Evolutionary conservation across 2,888 invertebrate species (phyloP).

Genomic region (Electrophaes corylata): DNA sequence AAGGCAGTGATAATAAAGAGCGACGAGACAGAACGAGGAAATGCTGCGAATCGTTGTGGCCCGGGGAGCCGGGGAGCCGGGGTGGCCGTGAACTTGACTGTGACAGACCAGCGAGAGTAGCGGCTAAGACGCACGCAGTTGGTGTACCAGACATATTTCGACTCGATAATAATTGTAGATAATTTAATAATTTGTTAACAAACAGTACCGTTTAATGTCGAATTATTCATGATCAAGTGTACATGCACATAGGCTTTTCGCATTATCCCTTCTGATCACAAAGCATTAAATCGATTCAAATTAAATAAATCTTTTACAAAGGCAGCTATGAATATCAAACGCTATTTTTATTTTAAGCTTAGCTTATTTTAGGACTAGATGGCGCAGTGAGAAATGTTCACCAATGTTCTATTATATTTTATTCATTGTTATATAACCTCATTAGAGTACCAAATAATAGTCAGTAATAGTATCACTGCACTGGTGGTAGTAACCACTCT

Average conservation of each 20-base stretch:
- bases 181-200: slow-evolving; percentile 12
- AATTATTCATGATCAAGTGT: neutral
- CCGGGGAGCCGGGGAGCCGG: slow-evolving; percentile 42
- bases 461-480: too few species aligned
- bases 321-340: neutral
- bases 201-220: neutral
- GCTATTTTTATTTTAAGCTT: too few species aligned
- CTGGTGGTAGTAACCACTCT: too few species aligned
- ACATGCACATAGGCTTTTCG: neutral
- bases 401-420: too few species aligned
- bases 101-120: slow-evolving; percentile 61
- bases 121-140: slow-evolving; percentile 40
- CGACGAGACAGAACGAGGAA: slow-evolving; percentile 57
- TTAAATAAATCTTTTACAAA: neutral
- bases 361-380: too few species aligned
- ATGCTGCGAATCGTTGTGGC: slow-evolving; percentile 53
- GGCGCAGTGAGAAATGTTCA: too few species aligned
- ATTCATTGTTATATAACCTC: too few species aligned
- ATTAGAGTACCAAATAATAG: too few species aligned
- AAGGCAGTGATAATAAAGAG: slow-evolving; percentile 47
- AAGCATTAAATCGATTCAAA: too few species aligned
- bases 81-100: slow-evolving; percentile 77
- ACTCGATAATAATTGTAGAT: slow-evolving; percentile 16
- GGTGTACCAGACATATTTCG: slow-evolving; percentile 11
- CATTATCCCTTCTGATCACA: too few species aligned